A percentile compares a stretch with the other conserved stretches of the same genome.
Conservation (phyloP, 2,113 vertebrate species). For the Candoia aspera region DNA sequence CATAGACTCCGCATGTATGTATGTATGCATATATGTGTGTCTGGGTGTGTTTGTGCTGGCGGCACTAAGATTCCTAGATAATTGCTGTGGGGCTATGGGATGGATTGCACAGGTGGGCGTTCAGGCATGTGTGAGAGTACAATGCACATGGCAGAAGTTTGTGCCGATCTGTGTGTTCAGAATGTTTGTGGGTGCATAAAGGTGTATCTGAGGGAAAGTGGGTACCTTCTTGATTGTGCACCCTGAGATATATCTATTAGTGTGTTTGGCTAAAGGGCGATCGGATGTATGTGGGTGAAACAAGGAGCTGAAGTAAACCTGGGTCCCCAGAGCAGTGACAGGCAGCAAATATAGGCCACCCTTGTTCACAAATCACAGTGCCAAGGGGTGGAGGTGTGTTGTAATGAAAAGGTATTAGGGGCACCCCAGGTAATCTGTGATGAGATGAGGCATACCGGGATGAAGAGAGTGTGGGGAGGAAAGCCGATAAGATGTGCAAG, state of each 20-base stretch:
- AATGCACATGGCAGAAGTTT: not conserved
- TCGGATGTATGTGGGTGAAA: not conserved
- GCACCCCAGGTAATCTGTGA: not conserved
- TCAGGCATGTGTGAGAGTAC: not conserved
- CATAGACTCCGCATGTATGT: not conserved
- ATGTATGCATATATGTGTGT: not conserved
- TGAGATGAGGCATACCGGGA: not conserved
- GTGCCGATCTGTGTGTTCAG: not conserved
- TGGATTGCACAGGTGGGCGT: not conserved
- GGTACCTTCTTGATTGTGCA: not conserved
- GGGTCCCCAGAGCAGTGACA: not conserved
- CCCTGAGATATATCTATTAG: not conserved
- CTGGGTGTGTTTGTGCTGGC: not conserved
- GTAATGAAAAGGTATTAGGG: not conserved
- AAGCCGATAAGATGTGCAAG: not conserved
- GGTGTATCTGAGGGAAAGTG: no score
- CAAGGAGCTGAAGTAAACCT: not conserved
- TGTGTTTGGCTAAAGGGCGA: not conserved
- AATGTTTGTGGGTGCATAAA: not conserved
- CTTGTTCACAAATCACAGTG: not conserved
- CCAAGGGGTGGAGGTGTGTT: not conserved
- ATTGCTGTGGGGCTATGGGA: not conserved
- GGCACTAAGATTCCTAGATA: not conserved
- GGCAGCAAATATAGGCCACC: not conserved
- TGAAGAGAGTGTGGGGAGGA: not conserved